These are phyloP conservation scores for Temnothorax longispinosus DNA, from an alignment of 1,140 invertebrate genomes.

Conservation along the genomic window DNA sequence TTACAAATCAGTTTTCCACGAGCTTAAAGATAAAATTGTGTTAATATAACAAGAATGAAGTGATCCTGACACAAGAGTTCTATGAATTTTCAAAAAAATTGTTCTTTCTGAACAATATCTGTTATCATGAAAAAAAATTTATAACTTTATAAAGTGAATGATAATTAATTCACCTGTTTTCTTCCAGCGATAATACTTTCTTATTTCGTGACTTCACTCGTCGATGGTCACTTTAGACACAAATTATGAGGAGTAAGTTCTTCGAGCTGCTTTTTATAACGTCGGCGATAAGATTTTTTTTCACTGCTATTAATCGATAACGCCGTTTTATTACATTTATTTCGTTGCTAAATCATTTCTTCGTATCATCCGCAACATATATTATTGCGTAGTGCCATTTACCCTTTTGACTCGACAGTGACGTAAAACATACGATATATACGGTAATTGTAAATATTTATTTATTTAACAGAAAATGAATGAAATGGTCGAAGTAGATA, in stretches of 20 bases:
- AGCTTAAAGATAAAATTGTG: background rate
- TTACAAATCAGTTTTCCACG: background rate
- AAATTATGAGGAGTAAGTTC: background rate
- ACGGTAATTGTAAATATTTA: too few species aligned
- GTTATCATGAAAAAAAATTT: background rate
- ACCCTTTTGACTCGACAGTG: background rate
- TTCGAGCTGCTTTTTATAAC: background rate
- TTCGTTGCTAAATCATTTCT: background rate
- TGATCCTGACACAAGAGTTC: background rate
- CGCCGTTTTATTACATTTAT: background rate
- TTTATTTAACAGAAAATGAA: background rate
- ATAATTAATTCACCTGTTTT: constrained; percentile 40
- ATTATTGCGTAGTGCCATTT: background rate
- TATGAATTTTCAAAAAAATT: background rate
- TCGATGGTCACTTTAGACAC: background rate
- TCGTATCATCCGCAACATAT: background rate
- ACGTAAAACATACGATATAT: background rate
- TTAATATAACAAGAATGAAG: background rate
- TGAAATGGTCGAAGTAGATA: background rate
- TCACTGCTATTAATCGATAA: background rate
- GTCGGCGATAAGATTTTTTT: background rate
- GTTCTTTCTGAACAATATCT: background rate
- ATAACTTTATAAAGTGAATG: background rate
- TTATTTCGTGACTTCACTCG: background rate
- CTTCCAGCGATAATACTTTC: background rate